These are phyloP conservation scores for Xyrauchen texanus DNA, from an alignment of 2,113 vertebrate genomes.

Conservation along the genomic window DNA sequence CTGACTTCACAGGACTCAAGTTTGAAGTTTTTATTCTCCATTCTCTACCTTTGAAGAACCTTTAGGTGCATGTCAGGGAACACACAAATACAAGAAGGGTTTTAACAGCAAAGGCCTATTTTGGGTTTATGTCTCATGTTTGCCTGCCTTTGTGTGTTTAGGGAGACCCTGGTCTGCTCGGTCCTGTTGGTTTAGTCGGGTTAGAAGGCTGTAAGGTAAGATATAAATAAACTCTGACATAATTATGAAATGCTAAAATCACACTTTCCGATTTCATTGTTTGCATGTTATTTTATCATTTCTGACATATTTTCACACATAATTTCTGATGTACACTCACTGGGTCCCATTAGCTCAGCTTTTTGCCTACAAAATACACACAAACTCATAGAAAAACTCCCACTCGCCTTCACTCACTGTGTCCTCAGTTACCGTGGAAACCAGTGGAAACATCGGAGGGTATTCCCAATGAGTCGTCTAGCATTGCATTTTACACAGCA, in stretches of 20 bases:
- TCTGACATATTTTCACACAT: background rate
- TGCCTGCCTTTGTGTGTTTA: conserved; percentile 62
- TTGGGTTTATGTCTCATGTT: conserved; percentile 22
- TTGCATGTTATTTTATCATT: background rate
- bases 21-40: too few species aligned
- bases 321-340: background rate
- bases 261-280: background rate
- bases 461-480: conserved; percentile 36
- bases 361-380: conserved; percentile 13
- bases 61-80: background rate
- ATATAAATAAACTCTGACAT: background rate
- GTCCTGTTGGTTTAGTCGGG: conserved; percentile 82
- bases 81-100: background rate
- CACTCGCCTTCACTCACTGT: conserved; percentile 14
- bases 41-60: too few species aligned
- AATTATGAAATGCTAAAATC: background rate
- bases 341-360: too few species aligned
- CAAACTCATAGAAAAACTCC: conserved; percentile 19
- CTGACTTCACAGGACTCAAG: too few species aligned
- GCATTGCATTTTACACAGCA: background rate
- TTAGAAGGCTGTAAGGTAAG: conserved; percentile 88
- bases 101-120: background rate
- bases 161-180: conserved; percentile 85
- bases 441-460: conserved; percentile 39
- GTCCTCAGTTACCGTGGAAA: conserved; percentile 39